Conservation (phyloP, 2,888 invertebrate genomes). For the Yponomeuta evonymella region DNA sequence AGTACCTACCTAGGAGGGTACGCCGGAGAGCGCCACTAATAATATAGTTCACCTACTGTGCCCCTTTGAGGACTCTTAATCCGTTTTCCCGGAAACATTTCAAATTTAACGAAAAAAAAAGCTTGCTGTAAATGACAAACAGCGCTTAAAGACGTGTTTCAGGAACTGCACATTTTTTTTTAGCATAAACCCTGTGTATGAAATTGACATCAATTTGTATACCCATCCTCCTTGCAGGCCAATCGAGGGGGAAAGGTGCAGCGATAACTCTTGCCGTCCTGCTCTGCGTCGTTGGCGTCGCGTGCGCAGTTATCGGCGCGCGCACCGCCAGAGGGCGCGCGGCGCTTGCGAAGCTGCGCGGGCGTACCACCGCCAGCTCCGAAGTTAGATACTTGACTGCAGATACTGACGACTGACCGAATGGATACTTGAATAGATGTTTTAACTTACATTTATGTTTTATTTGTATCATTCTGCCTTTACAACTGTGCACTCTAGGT, state of each 20-base stretch:
- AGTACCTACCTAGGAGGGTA: slow-evolving; percentile 18
- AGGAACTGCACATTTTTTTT: too few relatives aligned
- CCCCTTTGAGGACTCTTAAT: too few relatives aligned
- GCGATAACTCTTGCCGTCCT: neutral
- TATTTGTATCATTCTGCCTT: neutral
- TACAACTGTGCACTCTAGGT: too few relatives aligned
- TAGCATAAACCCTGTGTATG: too few relatives aligned
- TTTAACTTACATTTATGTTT: slow-evolving; percentile 5
- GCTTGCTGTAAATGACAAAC: too few relatives aligned
- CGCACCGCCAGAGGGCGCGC: slow-evolving; percentile 33
- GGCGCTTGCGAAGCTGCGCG: slow-evolving; percentile 39
- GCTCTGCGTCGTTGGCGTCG: slow-evolving; percentile 15
- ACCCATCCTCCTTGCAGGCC: neutral
- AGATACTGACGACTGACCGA: slow-evolving; percentile 40
- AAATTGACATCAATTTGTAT: neutral
- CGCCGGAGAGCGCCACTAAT: too few relatives aligned
- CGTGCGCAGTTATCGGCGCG: slow-evolving; percentile 26
- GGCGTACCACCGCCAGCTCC: slow-evolving; percentile 36
- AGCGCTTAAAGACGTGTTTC: too few relatives aligned
- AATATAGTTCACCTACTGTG: too few relatives aligned
- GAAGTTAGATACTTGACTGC: slow-evolving; percentile 55
- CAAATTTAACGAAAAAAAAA: too few relatives aligned
- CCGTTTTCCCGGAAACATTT: too few relatives aligned
- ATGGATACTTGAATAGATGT: slow-evolving; percentile 15
- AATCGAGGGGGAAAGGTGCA: neutral